These are phyloP conservation scores for Cyaniris semiargus DNA, from an alignment of 2,888 invertebrate genomes.

Conservation along the genomic window DNA sequence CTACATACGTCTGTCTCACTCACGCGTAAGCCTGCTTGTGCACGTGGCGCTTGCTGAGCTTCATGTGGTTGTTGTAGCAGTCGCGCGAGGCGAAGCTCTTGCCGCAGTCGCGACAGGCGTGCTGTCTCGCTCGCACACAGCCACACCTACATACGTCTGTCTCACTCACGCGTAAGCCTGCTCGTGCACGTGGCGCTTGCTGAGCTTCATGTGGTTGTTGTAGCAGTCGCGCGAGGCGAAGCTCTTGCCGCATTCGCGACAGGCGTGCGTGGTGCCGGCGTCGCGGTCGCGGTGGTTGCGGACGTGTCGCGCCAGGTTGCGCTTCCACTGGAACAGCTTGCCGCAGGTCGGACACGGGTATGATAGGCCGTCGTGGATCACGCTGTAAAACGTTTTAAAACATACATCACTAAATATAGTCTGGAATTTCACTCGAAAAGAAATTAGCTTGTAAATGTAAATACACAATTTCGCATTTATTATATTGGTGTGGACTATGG, in stretches of 20 bases:
- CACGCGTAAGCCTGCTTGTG: constrained; percentile 59
- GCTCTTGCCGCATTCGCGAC: constrained; percentile 61
- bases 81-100: constrained; percentile 53
- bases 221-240: constrained; percentile 68
- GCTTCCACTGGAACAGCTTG: constrained; percentile 72
- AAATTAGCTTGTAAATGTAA: too few relatives aligned
- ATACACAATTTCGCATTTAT: too few relatives aligned
- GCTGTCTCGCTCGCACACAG: constrained; percentile 52
- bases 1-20: constrained; percentile 44
- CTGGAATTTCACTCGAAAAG: too few relatives aligned
- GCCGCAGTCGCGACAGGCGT: constrained; percentile 61
- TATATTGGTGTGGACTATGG: too few relatives aligned
- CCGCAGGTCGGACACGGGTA: constrained; percentile 72
- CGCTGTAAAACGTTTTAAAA: constrained; percentile 47
- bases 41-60: constrained; percentile 67
- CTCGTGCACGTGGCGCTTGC: constrained; percentile 64
- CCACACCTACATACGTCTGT: background rate
- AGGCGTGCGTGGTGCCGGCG: constrained; percentile 60
- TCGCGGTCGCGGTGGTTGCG: constrained; percentile 65
- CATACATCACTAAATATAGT: too few relatives aligned
- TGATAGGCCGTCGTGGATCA: constrained; percentile 65
- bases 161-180: constrained; percentile 60
- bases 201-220: constrained; percentile 69
- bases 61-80: constrained; percentile 48
- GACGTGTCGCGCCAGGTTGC: constrained; percentile 66